These are phyloP conservation scores for Microtus pennsylvanicus DNA, from an alignment of 2,113 vertebrate species.

Conservation along the genomic window DNA sequence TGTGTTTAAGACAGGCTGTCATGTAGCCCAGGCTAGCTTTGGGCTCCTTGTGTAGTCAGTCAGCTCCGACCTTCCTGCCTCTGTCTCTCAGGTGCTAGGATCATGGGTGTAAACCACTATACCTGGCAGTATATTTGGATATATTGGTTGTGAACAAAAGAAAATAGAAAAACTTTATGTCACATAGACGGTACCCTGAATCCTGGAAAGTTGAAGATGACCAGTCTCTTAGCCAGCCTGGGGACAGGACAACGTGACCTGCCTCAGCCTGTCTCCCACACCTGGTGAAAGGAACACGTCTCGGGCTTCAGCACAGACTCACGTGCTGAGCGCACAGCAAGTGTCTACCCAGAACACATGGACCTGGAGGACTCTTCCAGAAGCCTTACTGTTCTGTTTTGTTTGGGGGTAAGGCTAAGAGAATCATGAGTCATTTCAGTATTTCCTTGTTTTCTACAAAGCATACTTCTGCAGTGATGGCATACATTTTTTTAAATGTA, in stretches of 20 bases:
- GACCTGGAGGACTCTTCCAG: neutral
- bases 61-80: neutral
- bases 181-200: neutral
- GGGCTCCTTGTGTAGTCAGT: neutral
- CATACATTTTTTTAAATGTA: neutral
- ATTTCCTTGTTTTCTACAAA: conserved; percentile 31
- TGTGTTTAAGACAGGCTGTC: neutral
- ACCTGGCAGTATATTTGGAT: neutral
- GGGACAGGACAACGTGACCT: neutral
- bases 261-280: neutral
- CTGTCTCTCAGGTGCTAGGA: neutral
- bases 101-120: too few species aligned
- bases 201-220: neutral
- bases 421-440: conserved; percentile 19
- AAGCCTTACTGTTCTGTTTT: neutral
- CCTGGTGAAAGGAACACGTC: neutral
- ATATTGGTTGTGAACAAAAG: neutral
- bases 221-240: neutral
- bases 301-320: neutral
- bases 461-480: conserved; percentile 6
- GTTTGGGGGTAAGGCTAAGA: neutral
- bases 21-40: neutral
- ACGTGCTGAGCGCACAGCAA: neutral
- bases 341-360: neutral
- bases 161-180: neutral